Base-by-base conservation (phyloP, 2,797 vertebrate genomes). In the Pseudochirops corinnae region DNA sequence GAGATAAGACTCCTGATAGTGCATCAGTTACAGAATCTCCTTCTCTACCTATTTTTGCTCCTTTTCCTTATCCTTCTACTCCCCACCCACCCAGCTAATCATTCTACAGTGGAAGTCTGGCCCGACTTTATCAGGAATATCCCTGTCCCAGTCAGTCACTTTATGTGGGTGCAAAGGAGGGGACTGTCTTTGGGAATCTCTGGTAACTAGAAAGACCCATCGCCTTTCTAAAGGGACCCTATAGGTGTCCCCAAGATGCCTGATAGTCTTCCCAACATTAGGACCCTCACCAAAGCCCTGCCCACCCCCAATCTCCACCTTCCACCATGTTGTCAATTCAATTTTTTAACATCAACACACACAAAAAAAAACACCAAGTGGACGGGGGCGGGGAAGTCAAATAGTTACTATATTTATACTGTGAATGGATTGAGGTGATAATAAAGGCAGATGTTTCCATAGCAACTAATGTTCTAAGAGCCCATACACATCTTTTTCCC, bases 371-470 rank as follows among this genome's bases (percentile, higher is more conserved):
- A 56, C 97, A 94, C 90, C 94, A 95, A 98, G 95, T 96, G 94
- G 95, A 96, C 92, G 92, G 95, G 95, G 96, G 95, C 92, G 95
- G 95, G 95, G 93, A 96, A 98, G 96, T 97, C 97, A 97, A 97
- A 95, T 94, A 97, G 95, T 96, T 98, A 96, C 98, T 98, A 97
- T 98, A 98, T 98, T 98, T 98, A 96, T 96, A 90, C 97, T 56
- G 93, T 96, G 94, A 97, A 97, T 97, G 95, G 97, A 94, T 94
- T 97, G 96, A 97, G 97, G 95, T 98, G 97, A 97, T 95, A 97
- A 98, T 98, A 98, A 98, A 98, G 93, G 95, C 97, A 98, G 96
- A 95, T 97, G 98, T 98, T 97, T 96, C 96, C 93, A 98, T 98
- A 95, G 97, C 96, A 98, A 98, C 98, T 56, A 93, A 91, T 50